Evolutionary conservation across 2,797 vertebrate species (phyloP), one percentile per base, ranked within the genome.

Genomic region (Oreortyx pictus): DNA sequence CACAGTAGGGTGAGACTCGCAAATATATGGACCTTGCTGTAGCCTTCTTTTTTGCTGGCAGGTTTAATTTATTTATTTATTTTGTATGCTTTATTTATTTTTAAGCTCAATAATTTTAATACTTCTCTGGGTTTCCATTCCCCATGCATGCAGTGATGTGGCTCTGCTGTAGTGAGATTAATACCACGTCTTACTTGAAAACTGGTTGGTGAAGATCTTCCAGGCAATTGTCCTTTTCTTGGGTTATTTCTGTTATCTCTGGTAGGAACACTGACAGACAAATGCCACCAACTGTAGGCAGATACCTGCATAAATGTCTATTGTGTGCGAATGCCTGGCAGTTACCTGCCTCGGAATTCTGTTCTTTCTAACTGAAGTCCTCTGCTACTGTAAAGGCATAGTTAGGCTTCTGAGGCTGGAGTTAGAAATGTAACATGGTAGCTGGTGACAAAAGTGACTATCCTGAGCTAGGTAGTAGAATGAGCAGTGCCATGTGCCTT

Each of bases 321-420:
- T 71, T 88, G 29, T 22, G 65, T 16, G 49, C 7, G 64, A 82
- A 68, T 31, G 43, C 6, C 7, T 78, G 67, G 73, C 60, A 59
- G 73, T 90, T 94, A 90, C 66, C 82, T 95, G 61, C 59, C 61
- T 81, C 64, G 37, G 47, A 66, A 66, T 14, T 86, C 10, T 39
- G 70, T 37, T 1, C 0, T 22, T 86, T 93, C 66, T 50, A 92
- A 71, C 41, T 56, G 29, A 65, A 91, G 62, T 46, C 52, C 71
- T 88, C 52, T 70, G 19, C 60, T 73, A 35, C 61, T 91, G 54
- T 56, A 46, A 87, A 90, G 82, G 46, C 64, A 49, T 7, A 18
- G 27, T 31, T 27, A 27, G 33, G 16, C 44, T 68, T 84, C 0
- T 2, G 59, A 78, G 39, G 44, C n/a, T 43, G 57, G 33, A 64